A percentile compares a stretch with the other conserved stretches of the same genome.
Conservation (phyloP, 2,113 vertebrate species). For the Tringa solitaria region DNA sequence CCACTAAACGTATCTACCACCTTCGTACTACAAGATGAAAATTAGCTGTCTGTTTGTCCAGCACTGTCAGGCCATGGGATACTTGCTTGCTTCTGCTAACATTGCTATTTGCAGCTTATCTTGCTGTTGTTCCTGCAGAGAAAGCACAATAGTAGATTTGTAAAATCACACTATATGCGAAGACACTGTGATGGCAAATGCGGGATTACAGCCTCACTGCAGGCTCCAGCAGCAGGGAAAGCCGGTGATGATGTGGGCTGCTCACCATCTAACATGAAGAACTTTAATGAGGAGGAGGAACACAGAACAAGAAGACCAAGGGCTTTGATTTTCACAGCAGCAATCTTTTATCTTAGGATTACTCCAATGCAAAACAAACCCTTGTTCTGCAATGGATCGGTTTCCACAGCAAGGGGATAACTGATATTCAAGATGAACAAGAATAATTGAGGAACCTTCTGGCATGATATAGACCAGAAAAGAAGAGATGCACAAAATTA, state of each 20-base stretch:
- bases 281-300: slow-evolving; percentile 11
- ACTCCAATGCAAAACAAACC: background rate
- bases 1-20: background rate
- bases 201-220: slow-evolving; percentile 12
- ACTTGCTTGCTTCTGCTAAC: background rate
- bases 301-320: background rate
- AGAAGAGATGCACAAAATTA: background rate
- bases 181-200: background rate
- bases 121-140: slow-evolving; percentile 16
- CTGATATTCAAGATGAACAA: background rate
- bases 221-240: slow-evolving; percentile 34
- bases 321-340: slow-evolving; percentile 5
- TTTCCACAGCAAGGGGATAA: background rate
- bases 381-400: background rate
- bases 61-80: background rate
- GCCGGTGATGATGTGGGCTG: background rate
- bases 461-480: background rate
- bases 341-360: background rate
- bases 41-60: background rate
- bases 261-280: background rate
- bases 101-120: background rate
- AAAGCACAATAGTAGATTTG: slow-evolving; percentile 11
- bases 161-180: slow-evolving; percentile 11
- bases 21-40: background rate
- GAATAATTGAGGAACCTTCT: background rate